Conservation (phyloP, 1,140 invertebrate species). For the Drosophila arawakana region DNA sequence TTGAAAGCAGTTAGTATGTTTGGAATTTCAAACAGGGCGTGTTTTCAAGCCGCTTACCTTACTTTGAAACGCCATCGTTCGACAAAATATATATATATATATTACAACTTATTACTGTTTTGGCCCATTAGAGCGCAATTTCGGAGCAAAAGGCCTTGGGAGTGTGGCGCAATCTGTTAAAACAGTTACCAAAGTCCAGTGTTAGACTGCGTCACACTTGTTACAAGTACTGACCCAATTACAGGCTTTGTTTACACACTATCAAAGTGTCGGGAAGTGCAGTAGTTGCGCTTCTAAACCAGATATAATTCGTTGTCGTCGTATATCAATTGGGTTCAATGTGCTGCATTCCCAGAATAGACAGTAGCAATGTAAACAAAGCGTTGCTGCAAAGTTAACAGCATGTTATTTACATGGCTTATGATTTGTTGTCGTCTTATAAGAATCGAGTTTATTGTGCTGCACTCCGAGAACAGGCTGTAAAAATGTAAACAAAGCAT, state of each 20-base stretch:
- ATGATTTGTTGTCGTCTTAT: not conserved
- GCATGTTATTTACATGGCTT: not conserved
- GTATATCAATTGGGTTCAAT: constrained; percentile 5
- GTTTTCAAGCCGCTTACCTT: constrained; percentile 26
- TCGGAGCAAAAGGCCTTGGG: constrained; percentile 49
- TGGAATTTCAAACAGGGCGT: constrained; percentile 70
- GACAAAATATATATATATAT: constrained; percentile 15
- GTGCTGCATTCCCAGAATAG: not conserved
- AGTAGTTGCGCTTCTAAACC: constrained; percentile 1
- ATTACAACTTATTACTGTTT: not conserved
- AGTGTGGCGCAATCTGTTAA: constrained; percentile 49
- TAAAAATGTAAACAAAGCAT: not conserved
- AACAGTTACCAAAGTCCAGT: constrained; percentile 16
- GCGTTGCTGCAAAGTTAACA: not conserved
- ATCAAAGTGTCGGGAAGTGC: not conserved
- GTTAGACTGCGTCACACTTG: not conserved
- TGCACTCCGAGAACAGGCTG: not conserved
- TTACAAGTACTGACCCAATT: constrained; percentile 5
- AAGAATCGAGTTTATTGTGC: not conserved
- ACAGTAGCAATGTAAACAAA: not conserved
- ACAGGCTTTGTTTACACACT: not conserved
- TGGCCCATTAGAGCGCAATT: constrained; percentile 52
- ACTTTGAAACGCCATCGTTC: constrained; percentile 33
- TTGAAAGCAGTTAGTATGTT: constrained; percentile 37
- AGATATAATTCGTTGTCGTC: not conserved